These are phyloP conservation scores for Megalops atlanticus DNA, from an alignment of 2,113 vertebrate species.

Conservation along the genomic window DNA sequence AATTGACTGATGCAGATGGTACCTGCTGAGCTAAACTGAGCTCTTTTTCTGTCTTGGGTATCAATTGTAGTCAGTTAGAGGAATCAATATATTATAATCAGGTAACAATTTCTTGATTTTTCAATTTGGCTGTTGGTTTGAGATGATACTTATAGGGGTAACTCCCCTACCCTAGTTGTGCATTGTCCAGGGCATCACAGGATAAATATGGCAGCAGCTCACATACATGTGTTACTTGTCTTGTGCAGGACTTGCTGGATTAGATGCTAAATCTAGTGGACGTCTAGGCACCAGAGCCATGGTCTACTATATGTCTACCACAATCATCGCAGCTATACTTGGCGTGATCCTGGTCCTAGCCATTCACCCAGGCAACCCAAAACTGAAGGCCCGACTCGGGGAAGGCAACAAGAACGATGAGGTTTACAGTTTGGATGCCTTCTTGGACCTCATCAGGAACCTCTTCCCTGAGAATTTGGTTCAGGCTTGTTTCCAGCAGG, in stretches of 20 bases:
- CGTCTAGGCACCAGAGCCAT: slow-evolving; percentile 93
- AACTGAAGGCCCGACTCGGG: slow-evolving; percentile 88
- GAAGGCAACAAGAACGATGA: slow-evolving; percentile 95
- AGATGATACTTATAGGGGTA: not conserved
- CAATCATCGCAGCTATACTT: slow-evolving; percentile 89
- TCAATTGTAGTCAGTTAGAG: not conserved
- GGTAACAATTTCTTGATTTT: not conserved
- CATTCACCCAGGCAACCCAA: slow-evolving; percentile 95
- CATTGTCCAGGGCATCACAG: not conserved
- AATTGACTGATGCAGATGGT: too few relatives aligned
- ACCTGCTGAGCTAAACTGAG: too few relatives aligned
- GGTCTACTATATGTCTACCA: slow-evolving; percentile 98
- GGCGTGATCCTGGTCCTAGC: slow-evolving; percentile 91
- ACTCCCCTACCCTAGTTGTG: not conserved
- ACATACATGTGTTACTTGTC: not conserved
- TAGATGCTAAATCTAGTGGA: slow-evolving; percentile 97
- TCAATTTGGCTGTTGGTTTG: not conserved
- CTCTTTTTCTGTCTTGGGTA: too few relatives aligned
- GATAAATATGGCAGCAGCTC: not conserved
- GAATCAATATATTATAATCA: not conserved
- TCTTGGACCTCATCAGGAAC: slow-evolving; percentile 94
- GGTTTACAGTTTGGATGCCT: slow-evolving; percentile 93
- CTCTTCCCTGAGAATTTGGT: slow-evolving; percentile 97
- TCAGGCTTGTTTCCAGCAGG: slow-evolving; percentile 98
- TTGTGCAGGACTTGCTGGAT: slow-evolving; percentile 85